These are phyloP conservation scores for Hypomecis atomaria DNA, from an alignment of 2,888 invertebrate species.

Conservation along the genomic window DNA sequence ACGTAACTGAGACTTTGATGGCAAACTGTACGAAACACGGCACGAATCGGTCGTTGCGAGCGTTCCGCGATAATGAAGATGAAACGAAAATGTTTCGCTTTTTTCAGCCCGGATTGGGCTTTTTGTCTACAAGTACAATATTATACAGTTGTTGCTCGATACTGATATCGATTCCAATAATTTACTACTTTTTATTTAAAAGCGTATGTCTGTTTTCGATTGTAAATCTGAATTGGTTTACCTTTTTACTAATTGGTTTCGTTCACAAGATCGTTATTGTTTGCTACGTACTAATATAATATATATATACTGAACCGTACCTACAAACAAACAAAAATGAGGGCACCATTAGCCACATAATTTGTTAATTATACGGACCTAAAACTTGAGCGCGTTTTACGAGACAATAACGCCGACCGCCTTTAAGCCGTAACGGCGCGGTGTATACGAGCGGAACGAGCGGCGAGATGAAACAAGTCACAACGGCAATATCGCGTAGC, in stretches of 20 bases:
- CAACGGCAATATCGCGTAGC: conserved; percentile 68
- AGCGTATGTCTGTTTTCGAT: background rate
- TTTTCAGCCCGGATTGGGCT: conserved; percentile 39
- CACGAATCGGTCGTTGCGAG: conserved; percentile 42
- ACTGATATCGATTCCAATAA: conserved; percentile 11
- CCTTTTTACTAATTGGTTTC: background rate
- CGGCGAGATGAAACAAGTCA: conserved; percentile 63
- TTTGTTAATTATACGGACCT: conserved; percentile 56
- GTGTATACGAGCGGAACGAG: conserved; percentile 51
- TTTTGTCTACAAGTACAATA: conserved; percentile 14
- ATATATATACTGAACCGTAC: conserved; percentile 24
- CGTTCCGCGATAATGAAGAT: conserved; percentile 49
- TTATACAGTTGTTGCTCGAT: conserved; percentile 4
- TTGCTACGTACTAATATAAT: conserved; percentile 22
- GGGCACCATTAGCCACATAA: conserved; percentile 49
- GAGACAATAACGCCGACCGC: conserved; percentile 59
- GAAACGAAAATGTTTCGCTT: conserved; percentile 47
- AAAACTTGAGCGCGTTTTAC: conserved; percentile 60
- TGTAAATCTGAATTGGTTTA: no score
- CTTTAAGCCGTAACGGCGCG: conserved; percentile 58
- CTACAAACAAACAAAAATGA: conserved; percentile 39
- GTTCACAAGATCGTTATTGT: background rate
- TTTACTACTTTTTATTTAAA: background rate
- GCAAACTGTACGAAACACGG: conserved; percentile 36
- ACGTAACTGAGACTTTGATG: conserved; percentile 32